A percentile compares a stretch with the other conserved stretches of the same genome.
phyloP scores from a whole-genome alignment of 2,113 vertebrate genomes.

The Hucho hucho region DNA sequence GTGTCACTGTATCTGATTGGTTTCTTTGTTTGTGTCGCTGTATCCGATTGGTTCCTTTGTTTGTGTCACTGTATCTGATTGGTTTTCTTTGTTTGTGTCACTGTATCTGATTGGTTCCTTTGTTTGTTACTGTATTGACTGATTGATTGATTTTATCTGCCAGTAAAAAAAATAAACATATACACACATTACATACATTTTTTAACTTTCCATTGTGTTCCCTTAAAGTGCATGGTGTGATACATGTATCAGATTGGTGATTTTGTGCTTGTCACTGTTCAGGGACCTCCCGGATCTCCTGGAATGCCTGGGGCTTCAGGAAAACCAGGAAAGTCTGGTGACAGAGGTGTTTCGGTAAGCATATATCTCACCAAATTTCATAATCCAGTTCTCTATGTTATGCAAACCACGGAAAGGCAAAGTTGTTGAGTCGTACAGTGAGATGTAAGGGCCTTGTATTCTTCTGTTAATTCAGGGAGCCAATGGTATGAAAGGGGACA shows the following conservation, averaged over 20 bases:
- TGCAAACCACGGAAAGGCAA: neutral
- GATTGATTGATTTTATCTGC: too few relatives aligned
- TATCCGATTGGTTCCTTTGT: too few relatives aligned
- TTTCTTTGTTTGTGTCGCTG: too few relatives aligned
- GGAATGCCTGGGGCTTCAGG: constrained; percentile 84
- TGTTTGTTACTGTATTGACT: too few relatives aligned
- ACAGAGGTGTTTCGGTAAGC: constrained; percentile 84
- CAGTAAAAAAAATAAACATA: too few relatives aligned
- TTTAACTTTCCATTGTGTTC: neutral
- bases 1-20: too few relatives aligned
- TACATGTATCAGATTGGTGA: too few relatives aligned
- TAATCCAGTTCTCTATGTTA: neutral
- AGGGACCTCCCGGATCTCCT: constrained; percentile 90
- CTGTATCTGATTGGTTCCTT: too few relatives aligned
- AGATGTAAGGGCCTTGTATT: neutral
- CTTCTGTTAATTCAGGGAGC: constrained; percentile 78
- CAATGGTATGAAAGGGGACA: constrained; percentile 89
- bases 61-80: too few relatives aligned
- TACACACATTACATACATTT: too few relatives aligned
- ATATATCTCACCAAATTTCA: neutral
- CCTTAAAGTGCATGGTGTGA: neutral
- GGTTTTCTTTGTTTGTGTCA: too few relatives aligned
- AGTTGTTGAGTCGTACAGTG: neutral
- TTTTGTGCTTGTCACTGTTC: constrained; percentile 17
- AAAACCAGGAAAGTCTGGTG: constrained; percentile 87